phyloP scores from a whole-genome alignment of 2,888 invertebrate species.

The Ecliptopera silaceata region DNA sequence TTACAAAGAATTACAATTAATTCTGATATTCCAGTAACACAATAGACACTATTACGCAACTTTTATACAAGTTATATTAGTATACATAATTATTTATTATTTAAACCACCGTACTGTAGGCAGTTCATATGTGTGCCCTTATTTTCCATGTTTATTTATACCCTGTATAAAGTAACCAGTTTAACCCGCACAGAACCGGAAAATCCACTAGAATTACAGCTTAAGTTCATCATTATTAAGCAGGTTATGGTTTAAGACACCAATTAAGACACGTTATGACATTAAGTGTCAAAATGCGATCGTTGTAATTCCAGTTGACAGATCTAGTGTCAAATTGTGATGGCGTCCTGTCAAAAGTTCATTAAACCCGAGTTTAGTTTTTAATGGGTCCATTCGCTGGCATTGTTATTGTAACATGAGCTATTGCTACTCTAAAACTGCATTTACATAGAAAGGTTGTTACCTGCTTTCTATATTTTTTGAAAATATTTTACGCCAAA shows the following conservation, averaged over 20 bases:
- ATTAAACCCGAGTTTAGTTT: slow-evolving; percentile 68
- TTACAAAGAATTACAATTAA: no score
- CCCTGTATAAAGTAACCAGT: no score
- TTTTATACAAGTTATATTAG: no score
- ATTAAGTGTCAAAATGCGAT: slow-evolving; percentile 19
- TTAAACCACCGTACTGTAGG: no score
- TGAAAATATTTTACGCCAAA: no score
- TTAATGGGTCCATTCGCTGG: slow-evolving; percentile 75
- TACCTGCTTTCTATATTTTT: background rate
- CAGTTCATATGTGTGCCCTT: no score
- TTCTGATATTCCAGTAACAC: no score
- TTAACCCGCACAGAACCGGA: no score
- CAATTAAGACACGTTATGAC: background rate
- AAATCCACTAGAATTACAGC: background rate
- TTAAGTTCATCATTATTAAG: background rate
- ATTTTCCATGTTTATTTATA: no score
- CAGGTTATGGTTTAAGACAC: slow-evolving; percentile 2
- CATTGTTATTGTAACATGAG: slow-evolving; percentile 74
- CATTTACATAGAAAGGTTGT: slow-evolving; percentile 13
- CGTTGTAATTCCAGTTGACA: slow-evolving; percentile 8
- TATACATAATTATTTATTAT: no score
- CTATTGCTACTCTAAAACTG: slow-evolving; percentile 48
- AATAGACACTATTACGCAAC: no score
- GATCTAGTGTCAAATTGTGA: slow-evolving; percentile 31
- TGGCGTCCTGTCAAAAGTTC: slow-evolving; percentile 67